Percentiles rank a stretch among this genome's conserved stretches.
Evolutionary conservation across 2,797 vertebrate genomes (phyloP).

Genomic region (Amniataba percoides): DNA sequence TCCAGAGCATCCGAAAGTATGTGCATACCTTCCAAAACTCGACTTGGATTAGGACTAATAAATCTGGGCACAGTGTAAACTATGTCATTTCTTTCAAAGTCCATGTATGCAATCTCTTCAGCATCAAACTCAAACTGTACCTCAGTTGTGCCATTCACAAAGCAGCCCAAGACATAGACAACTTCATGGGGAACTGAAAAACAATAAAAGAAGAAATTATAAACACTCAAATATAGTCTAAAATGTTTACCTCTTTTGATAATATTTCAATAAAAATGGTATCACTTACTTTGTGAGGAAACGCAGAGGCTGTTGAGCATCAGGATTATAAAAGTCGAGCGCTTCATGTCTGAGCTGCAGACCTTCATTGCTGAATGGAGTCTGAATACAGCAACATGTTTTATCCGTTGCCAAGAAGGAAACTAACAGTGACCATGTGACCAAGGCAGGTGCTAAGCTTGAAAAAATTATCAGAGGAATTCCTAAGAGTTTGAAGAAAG

Average conservation of each 20-base stretch:
- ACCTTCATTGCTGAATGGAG: not conserved
- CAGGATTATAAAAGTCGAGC: slow-evolving; percentile 25
- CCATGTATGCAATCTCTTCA: slow-evolving; percentile 29
- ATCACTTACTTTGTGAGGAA: slow-evolving; percentile 46
- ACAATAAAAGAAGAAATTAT: not conserved
- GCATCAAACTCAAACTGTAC: slow-evolving; percentile 26
- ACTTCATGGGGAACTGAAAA: slow-evolving; percentile 53
- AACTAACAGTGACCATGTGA: too few species aligned
- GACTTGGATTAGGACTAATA: not conserved
- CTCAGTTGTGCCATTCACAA: slow-evolving; percentile 6
- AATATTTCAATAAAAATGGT: not conserved
- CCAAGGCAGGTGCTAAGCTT: too few species aligned
- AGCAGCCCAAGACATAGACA: slow-evolving; percentile 33
- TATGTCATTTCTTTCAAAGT: slow-evolving; percentile 19
- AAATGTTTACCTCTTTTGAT: not conserved
- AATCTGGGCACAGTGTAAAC: slow-evolving; percentile 43
- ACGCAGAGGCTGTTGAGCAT: slow-evolving; percentile 21
- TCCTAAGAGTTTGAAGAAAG: too few species aligned
- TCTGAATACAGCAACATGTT: not conserved
- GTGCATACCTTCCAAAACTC: fast-evolving
- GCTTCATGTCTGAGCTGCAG: slow-evolving; percentile 25
- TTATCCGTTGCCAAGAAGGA: too few species aligned
- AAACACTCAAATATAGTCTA: not conserved
- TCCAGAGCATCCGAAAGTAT: fast-evolving
- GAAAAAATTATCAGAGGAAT: too few species aligned